Evolutionary conservation across 37 sponge, comb jelly and placozoan genomes (phyloP).

Genomic region (Bolinopsis microptera): DNA sequence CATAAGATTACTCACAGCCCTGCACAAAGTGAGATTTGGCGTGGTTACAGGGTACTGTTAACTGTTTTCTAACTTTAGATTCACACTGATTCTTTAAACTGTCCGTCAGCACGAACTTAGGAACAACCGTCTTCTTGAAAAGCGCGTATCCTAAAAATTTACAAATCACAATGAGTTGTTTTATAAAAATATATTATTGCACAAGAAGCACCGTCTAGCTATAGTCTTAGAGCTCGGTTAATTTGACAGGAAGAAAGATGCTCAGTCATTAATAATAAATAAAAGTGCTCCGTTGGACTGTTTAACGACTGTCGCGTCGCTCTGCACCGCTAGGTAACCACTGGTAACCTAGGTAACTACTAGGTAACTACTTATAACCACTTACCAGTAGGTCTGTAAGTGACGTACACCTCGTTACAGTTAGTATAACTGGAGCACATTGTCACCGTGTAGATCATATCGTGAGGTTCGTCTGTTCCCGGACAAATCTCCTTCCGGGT

Average conservation of each 20-base stretch:
- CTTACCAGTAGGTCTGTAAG: conserved; percentile 16
- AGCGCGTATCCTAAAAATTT: background rate
- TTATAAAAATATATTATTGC: no score
- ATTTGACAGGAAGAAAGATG: no score
- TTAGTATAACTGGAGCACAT: background rate
- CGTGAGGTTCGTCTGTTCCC: background rate
- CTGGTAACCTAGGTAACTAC: no score
- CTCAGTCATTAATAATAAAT: no score
- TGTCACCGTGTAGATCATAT: background rate
- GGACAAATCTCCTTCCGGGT: background rate
- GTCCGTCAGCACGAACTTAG: background rate
- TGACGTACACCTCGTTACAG: background rate
- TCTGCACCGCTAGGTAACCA: no score
- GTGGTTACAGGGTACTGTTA: background rate
- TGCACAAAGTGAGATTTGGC: conserved; percentile 11
- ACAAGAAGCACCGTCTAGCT: no score
- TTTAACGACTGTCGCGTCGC: no score
- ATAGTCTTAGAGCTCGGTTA: no score
- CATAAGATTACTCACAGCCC: conserved; percentile 18
- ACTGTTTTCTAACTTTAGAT: background rate
- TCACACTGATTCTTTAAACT: background rate
- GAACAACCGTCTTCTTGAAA: background rate
- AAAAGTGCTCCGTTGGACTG: no score
- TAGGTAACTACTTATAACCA: background rate
- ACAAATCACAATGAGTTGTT: no score